A percentile compares a stretch with the other conserved stretches of the same genome.
Conservation (phyloP, 2,113 vertebrate species). For the Typhlomys cinereus region DNA sequence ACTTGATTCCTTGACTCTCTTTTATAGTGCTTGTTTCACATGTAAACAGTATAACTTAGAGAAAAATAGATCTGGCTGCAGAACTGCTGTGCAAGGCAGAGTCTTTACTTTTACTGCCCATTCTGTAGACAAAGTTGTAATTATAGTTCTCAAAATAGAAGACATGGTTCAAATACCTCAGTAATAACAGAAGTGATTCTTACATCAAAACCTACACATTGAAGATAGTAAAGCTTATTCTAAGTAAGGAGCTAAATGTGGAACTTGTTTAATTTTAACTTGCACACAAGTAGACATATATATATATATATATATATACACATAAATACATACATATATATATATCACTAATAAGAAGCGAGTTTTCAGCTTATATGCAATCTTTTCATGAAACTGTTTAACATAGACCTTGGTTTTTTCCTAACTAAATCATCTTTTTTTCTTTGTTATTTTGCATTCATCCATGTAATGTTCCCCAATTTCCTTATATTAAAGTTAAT, state of each 20-base stretch:
- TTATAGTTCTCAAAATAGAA: not conserved
- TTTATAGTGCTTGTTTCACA: not conserved
- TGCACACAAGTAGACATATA: not conserved
- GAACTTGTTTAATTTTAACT: conserved; percentile 1
- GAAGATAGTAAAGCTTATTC: not conserved
- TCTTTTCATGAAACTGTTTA: not conserved
- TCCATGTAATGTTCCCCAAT: not conserved
- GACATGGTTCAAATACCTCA: not conserved
- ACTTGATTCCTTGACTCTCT: conserved; percentile 14
- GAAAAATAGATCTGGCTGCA: not conserved
- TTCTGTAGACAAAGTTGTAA: not conserved
- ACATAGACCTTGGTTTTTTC: not conserved
- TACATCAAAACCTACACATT: not conserved
- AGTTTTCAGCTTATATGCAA: not conserved
- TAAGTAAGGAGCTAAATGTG: not conserved
- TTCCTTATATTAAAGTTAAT: not conserved
- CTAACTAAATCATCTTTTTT: not conserved
- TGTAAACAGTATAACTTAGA: not conserved
- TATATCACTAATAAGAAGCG: not conserved
- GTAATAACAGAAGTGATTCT: not conserved
- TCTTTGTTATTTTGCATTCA: conserved; percentile 29
- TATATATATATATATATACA: too few species aligned
- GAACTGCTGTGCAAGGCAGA: not conserved
- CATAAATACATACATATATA: too few species aligned
- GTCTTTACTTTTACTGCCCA: not conserved